These are phyloP conservation scores for Coturnix japonica DNA, from an alignment of 2,113 vertebrate genomes.

Conservation along the genomic window DNA sequence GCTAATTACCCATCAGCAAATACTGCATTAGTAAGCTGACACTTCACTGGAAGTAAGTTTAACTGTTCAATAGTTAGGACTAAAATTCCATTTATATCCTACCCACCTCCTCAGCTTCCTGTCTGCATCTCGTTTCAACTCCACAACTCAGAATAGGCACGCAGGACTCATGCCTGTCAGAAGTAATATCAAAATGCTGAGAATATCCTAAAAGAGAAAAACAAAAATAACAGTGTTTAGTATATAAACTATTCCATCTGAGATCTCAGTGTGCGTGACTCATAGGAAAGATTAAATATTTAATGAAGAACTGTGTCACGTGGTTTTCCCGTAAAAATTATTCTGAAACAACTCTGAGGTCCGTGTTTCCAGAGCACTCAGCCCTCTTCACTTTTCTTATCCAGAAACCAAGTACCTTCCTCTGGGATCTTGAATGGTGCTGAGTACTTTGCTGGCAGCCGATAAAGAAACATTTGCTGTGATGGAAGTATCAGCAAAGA, in stretches of 20 bases:
- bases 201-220: neutral
- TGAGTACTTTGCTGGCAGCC: neutral
- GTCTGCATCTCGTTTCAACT: neutral
- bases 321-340: neutral
- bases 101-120: neutral
- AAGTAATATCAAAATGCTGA: neutral
- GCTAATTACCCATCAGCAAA: neutral
- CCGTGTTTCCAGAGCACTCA: neutral
- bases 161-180: neutral
- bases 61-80: neutral
- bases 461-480: neutral
- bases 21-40: neutral
- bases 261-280: neutral
- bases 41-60: neutral
- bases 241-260: neutral
- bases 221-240: neutral
- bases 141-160: neutral
- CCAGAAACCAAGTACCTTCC: neutral
- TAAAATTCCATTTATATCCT: neutral
- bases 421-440: neutral
- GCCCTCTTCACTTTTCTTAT: neutral
- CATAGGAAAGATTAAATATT: neutral
- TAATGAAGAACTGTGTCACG: rapidly evolving
- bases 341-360: neutral
- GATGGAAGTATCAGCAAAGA: neutral